phyloP scores from a whole-genome alignment of 2,113 vertebrate species.

The Sinosuthora webbiana region DNA sequence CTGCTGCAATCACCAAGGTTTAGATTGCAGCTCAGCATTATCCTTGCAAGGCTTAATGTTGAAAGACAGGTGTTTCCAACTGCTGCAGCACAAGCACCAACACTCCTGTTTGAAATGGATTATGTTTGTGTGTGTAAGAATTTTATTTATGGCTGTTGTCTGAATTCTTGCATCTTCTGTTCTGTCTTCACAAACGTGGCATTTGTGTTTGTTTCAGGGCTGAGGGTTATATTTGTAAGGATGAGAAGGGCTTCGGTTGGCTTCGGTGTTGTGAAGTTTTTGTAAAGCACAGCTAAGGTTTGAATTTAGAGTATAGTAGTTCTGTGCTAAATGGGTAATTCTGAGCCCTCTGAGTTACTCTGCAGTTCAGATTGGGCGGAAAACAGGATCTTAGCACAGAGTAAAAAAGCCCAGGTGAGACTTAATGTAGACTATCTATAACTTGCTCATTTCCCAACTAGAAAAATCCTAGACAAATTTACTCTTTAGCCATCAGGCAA shows the following conservation, averaged over 20 bases:
- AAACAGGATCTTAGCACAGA: background rate
- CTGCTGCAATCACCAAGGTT: conserved; percentile 9
- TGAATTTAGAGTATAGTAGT: background rate
- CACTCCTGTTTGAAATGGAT: conserved; percentile 38
- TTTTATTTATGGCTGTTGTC: conserved; percentile 46
- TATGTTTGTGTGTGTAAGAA: background rate
- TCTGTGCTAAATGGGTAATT: background rate
- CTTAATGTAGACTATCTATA: background rate
- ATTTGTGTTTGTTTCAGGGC: background rate
- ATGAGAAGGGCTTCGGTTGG: background rate
- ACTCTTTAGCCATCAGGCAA: background rate
- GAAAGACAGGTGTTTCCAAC: conserved; percentile 57
- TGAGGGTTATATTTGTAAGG: background rate
- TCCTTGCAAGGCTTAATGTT: background rate
- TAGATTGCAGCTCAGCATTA: conserved; percentile 20
- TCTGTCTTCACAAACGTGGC: background rate
- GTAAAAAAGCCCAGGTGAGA: background rate
- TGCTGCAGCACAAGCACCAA: background rate
- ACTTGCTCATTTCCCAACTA: background rate
- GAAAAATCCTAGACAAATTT: background rate
- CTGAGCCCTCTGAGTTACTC: background rate
- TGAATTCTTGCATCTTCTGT: background rate
- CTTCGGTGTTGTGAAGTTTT: background rate
- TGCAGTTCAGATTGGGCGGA: background rate
- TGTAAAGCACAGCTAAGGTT: background rate